phyloP scores from a whole-genome alignment of 1,140 invertebrate species.

The Nautilus pompilius region DNA sequence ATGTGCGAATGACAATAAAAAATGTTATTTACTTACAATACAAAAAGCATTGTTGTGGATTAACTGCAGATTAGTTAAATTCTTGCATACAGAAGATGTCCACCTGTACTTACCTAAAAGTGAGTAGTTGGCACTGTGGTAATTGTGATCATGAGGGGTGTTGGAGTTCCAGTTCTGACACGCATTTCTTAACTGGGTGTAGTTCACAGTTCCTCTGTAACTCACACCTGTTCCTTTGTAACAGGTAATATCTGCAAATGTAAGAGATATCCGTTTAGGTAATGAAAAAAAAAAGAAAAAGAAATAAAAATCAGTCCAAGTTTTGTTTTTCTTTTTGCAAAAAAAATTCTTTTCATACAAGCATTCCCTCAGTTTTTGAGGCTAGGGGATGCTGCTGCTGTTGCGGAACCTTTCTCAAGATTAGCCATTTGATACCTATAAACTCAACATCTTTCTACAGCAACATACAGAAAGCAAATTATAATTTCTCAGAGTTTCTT shows the following conservation, averaged over 20 bases:
- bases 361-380: no score
- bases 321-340: no score
- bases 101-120: neutral
- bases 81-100: neutral
- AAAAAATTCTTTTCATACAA: no score
- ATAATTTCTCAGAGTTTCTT: no score
- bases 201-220: neutral
- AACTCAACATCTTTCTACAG: no score
- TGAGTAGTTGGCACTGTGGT: neutral
- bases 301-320: neutral
- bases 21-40: neutral
- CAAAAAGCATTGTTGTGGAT: neutral
- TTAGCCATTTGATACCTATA: no score
- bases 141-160: neutral
- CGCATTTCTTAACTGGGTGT: neutral
- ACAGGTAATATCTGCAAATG: conserved; percentile 2
- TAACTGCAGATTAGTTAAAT: neutral
- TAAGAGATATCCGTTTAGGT: no score
- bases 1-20: neutral
- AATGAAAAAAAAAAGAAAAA: neutral
- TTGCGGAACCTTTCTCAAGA: no score
- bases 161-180: conserved; percentile 1
- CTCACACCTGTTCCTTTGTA: conserved; percentile 2
- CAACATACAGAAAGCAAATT: no score
- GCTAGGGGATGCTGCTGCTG: no score